A percentile compares a stretch with the other conserved stretches of the same genome.
These are phyloP conservation scores for Dryadula phaetusa DNA, from an alignment of 2,888 invertebrate genomes.

Conservation along the genomic window DNA sequence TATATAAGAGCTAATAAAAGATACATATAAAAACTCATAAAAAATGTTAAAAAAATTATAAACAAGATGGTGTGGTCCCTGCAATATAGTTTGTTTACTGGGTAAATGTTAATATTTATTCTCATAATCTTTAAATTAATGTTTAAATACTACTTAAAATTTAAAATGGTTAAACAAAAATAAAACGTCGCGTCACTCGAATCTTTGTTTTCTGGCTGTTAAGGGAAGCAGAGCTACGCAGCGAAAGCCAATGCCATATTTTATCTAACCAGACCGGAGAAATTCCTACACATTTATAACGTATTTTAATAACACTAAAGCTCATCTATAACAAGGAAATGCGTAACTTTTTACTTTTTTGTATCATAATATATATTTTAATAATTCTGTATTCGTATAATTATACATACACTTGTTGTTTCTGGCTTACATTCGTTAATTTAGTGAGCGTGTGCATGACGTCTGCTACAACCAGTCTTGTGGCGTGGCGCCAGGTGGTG, in stretches of 20 bases:
- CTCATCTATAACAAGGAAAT: too few relatives aligned
- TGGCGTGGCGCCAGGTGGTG: constrained; percentile 2
- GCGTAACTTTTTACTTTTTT: too few relatives aligned
- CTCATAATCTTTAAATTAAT: background rate
- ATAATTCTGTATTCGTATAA: too few relatives aligned
- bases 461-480: background rate
- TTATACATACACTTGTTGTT: background rate
- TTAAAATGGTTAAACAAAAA: background rate
- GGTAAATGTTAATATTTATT: background rate
- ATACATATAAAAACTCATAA: too few relatives aligned
- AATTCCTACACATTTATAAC: too few relatives aligned
- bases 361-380: too few relatives aligned
- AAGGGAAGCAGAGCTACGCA: background rate
- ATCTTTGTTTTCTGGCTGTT: background rate
- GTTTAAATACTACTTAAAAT: background rate
- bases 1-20: too few relatives aligned
- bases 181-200: background rate
- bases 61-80: too few relatives aligned
- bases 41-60: too few relatives aligned
- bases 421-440: background rate
- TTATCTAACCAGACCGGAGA: too few relatives aligned
- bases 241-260: background rate
- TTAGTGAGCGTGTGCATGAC: background rate
- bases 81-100: too few relatives aligned
- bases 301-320: too few relatives aligned